These are phyloP conservation scores for Choreutis nemorana DNA, from an alignment of 2,888 invertebrate genomes.

Conservation along the genomic window DNA sequence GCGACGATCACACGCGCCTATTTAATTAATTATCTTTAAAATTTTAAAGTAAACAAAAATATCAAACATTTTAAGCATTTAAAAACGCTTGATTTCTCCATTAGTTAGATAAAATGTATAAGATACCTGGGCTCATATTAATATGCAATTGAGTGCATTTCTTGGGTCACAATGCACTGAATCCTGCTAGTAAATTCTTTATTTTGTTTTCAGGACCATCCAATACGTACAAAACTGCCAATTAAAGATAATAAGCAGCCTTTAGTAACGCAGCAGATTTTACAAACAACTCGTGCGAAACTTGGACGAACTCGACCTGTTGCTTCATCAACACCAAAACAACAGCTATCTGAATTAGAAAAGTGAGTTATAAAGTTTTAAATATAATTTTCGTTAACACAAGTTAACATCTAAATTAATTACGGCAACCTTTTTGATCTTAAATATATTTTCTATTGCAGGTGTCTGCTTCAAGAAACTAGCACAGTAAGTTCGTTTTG, in stretches of 20 bases:
- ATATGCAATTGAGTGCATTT: too few relatives aligned
- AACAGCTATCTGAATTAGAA: conserved; percentile 45
- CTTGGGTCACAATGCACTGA: too few relatives aligned
- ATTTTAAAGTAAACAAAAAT: too few relatives aligned
- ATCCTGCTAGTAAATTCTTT: conserved; percentile 4
- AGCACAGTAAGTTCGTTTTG: conserved; percentile 38
- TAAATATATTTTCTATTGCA: conserved; percentile 15
- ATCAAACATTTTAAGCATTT: too few relatives aligned
- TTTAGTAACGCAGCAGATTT: conserved; percentile 44
- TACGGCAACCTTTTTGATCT: too few relatives aligned
- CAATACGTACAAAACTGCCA: conserved; percentile 30
- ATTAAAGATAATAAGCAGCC: conserved; percentile 30
- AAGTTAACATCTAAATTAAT: too few relatives aligned
- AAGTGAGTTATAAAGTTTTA: conserved; percentile 44
- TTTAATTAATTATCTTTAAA: too few relatives aligned
- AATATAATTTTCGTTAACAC: too few relatives aligned
- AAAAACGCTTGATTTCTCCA: too few relatives aligned
- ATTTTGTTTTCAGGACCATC: conserved; percentile 35
- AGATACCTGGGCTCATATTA: too few relatives aligned
- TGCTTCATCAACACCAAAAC: conserved; percentile 56
- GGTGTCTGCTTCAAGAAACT: conserved; percentile 49
- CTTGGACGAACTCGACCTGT: conserved; percentile 51
- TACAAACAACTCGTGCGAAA: conserved; percentile 50
- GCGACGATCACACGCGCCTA: too few relatives aligned
- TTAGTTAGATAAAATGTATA: too few relatives aligned